Base-by-base conservation (phyloP, 2,888 invertebrate genomes). In the Odontomyia ornata region DNA sequence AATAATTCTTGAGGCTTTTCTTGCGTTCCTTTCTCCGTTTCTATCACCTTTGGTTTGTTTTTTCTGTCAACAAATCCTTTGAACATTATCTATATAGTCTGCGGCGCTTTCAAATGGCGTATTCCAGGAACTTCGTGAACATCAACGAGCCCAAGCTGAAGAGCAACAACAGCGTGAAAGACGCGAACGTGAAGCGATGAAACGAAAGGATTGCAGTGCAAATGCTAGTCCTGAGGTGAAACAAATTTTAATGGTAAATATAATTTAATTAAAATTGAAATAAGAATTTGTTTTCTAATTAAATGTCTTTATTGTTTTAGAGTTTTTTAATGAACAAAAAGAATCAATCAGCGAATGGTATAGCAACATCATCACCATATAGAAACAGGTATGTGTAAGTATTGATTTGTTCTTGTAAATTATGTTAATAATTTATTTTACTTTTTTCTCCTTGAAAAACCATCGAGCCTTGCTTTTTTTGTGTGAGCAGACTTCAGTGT, bases 161-260 rank as follows among this genome's bases (percentile, higher is more conserved):
- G 93, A 94, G 85, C 94, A 95, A 85, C 89, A 93, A 82, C 91
- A 93, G 85, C 87, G 91, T 78, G 89, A 92, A 83, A 95, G 96
- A 86, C 90, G 95, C 79, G 95, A 96, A 82, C 89, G 95, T 81
- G 95, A 96, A 83, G 93, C 94, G 81, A 92, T 95, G 84, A 96
- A 96, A 88, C 97, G 97, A 86, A 96, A 97, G 87, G 96, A 96
- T 85, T 96, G 96, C 88, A 97, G 97, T 88, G 98, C 98, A 77
- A 94, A 97, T 83, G 98, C 98, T 80, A 98, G 97, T 80, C 93
- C 95, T 25, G 97, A 97, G 88, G 98, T 98, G 84, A 98, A 98
- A 87, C 96, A 96, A 88, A 95, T 96, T 84, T 89, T 98, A 82
- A 96, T 96, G 91, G 96, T 93, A 84, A 83, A 80, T 79, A 47